Percentiles rank a stretch among this genome's conserved stretches.
These are phyloP conservation scores for Temnothorax rugatulus DNA, from an alignment of 2,888 invertebrate genomes.

Conservation along the genomic window DNA sequence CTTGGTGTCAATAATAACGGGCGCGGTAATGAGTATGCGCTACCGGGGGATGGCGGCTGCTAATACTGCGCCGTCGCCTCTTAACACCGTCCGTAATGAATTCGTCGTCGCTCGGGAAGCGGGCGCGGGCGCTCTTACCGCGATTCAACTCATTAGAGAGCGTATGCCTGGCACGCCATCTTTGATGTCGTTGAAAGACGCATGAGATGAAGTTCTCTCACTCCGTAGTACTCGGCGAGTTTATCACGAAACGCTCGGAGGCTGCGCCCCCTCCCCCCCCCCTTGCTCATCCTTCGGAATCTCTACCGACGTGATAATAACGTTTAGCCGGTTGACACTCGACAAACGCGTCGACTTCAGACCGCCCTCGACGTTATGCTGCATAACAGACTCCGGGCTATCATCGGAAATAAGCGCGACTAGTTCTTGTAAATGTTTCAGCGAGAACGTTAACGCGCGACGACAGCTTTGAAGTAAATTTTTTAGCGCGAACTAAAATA, in stretches of 20 bases:
- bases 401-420: conserved; percentile 31
- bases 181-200: conserved; percentile 81
- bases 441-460: not conserved
- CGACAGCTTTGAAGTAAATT: not conserved
- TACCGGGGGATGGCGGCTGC: conserved; percentile 63
- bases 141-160: conserved; percentile 85
- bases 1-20: conserved; percentile 74
- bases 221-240: conserved; percentile 61
- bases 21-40: conserved; percentile 73
- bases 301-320: conserved; percentile 70
- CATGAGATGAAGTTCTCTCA: conserved; percentile 78
- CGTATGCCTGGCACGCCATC: conserved; percentile 79
- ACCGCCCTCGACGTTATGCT: conserved; percentile 2
- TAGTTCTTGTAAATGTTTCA: conserved; percentile 21
- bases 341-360: conserved; percentile 50
- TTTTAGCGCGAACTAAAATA: not conserved
- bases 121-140: conserved; percentile 65
- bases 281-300: conserved; percentile 48
- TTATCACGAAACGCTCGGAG: conserved; percentile 75
- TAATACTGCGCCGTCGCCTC: conserved; percentile 71
- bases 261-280: conserved; percentile 28
- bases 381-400: not conserved
- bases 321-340: conserved; percentile 70
- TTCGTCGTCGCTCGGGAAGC: conserved; percentile 78
- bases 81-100: conserved; percentile 80